Conservation (phyloP, 1,140 invertebrate genomes). For the Drosophila ogumai region DNA sequence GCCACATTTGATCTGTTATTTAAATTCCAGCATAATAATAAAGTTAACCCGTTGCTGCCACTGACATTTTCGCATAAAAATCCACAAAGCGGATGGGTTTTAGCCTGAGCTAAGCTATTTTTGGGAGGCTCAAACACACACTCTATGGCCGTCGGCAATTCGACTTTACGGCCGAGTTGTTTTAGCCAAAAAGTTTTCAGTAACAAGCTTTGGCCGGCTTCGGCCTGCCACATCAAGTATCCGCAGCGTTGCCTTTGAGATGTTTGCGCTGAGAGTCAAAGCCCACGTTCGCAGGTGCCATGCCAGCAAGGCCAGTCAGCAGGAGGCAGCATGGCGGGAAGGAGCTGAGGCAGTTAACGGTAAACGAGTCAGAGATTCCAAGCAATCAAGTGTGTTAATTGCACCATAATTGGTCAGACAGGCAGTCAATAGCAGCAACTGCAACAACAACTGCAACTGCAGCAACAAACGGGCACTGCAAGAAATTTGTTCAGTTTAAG, state of each 20-base stretch:
- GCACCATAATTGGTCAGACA: slow-evolving; percentile 81
- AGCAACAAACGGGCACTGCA: slow-evolving; percentile 13
- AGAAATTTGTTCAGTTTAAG: background rate
- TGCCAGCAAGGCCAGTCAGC: background rate
- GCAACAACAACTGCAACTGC: slow-evolving; percentile 15
- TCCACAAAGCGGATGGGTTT: slow-evolving; percentile 20
- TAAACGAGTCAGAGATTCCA: slow-evolving; percentile 59
- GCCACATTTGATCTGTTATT: slow-evolving; percentile 34
- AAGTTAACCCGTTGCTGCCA: slow-evolving; percentile 21
- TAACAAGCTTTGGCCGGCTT: slow-evolving; percentile 40
- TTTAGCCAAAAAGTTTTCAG: slow-evolving; percentile 45
- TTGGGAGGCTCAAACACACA: slow-evolving; percentile 23
- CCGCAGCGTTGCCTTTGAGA: slow-evolving; percentile 57
- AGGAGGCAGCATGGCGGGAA: background rate
- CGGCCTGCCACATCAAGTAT: slow-evolving; percentile 43
- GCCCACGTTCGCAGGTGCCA: slow-evolving; percentile 35
- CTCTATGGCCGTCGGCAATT: slow-evolving; percentile 36
- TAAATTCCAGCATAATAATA: slow-evolving; percentile 27
- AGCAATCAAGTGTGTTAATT: slow-evolving; percentile 81
- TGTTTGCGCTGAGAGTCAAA: slow-evolving; percentile 29
- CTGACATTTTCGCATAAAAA: slow-evolving; percentile 32
- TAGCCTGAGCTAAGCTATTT: slow-evolving; percentile 29
- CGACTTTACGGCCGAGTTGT: slow-evolving; percentile 64
- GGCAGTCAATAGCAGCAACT: slow-evolving; percentile 55
- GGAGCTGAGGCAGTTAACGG: slow-evolving; percentile 34